phyloP scores from a whole-genome alignment of 2,113 vertebrate genomes.

The Bubo blakistoni region DNA sequence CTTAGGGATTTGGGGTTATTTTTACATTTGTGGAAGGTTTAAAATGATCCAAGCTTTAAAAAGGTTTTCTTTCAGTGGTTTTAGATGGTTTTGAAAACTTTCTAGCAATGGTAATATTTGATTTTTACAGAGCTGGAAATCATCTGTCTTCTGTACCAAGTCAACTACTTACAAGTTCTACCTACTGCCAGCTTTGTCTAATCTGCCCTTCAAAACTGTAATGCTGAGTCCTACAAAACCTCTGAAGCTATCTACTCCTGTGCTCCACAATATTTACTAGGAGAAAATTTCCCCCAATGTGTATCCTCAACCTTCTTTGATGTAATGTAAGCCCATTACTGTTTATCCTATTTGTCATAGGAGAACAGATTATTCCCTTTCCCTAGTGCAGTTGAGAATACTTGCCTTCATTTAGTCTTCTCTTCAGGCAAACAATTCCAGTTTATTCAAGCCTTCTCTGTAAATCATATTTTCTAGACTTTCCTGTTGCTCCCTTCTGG shows the following conservation, averaged over 20 bases:
- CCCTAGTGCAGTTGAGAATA: background rate
- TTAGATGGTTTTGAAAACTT: background rate
- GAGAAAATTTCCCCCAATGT: background rate
- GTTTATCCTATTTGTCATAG: background rate
- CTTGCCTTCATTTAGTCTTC: background rate
- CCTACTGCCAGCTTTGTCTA: background rate
- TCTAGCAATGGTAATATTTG: background rate
- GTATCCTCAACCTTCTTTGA: background rate
- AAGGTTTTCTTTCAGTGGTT: background rate
- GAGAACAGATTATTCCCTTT: background rate
- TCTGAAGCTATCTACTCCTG: background rate
- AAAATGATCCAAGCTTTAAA: background rate
- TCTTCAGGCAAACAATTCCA: background rate
- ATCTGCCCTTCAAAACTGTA: background rate
- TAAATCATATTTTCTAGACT: background rate
- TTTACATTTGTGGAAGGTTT: background rate
- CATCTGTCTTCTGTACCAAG: background rate
- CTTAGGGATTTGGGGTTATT: background rate
- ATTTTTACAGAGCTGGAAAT: background rate
- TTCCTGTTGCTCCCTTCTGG: background rate
- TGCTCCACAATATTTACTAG: background rate
- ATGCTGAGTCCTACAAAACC: background rate
- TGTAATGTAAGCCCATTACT: background rate
- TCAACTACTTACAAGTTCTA: background rate
- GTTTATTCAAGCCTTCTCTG: background rate